Evolutionary conservation across 2,113 vertebrate genomes (phyloP).

Genomic region (Lophotis ruficrista): DNA sequence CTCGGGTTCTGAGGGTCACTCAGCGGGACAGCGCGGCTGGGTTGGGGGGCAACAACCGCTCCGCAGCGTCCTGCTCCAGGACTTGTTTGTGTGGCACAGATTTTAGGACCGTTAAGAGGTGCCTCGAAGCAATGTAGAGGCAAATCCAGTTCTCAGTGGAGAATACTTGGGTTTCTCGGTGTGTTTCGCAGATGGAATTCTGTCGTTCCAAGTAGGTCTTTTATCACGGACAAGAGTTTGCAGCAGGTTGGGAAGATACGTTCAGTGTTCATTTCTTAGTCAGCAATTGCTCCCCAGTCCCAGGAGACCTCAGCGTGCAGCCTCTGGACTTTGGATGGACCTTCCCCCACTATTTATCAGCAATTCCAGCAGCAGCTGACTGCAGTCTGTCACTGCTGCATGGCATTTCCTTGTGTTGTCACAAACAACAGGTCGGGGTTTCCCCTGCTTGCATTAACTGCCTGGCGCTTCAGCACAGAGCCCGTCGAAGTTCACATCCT

Average conservation of each 20-base stretch:
- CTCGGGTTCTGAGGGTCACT: too few species aligned
- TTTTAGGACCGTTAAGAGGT: not conserved
- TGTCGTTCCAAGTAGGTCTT: accelerated
- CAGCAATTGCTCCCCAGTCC: not conserved
- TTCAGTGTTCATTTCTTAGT: not conserved
- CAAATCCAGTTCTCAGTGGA: not conserved
- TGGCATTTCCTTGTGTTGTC: accelerated
- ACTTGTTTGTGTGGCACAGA: not conserved
- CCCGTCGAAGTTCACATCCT: accelerated
- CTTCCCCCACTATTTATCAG: not conserved
- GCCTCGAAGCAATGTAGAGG: not conserved
- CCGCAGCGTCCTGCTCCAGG: too few species aligned
- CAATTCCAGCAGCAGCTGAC: not conserved
- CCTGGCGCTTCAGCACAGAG: accelerated
- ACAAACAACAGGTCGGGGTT: not conserved
- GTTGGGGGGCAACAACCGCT: not conserved
- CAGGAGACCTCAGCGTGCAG: not conserved
- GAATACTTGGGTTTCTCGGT: not conserved
- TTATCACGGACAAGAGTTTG: not conserved
- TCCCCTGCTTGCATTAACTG: not conserved
- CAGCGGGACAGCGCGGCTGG: not conserved
- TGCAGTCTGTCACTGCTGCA: not conserved
- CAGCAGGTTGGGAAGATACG: not conserved
- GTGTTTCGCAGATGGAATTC: not conserved
- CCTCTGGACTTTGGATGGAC: not conserved